Conservation (phyloP, 2,797 vertebrate species). For the Rhabdophis nuchalis region DNA sequence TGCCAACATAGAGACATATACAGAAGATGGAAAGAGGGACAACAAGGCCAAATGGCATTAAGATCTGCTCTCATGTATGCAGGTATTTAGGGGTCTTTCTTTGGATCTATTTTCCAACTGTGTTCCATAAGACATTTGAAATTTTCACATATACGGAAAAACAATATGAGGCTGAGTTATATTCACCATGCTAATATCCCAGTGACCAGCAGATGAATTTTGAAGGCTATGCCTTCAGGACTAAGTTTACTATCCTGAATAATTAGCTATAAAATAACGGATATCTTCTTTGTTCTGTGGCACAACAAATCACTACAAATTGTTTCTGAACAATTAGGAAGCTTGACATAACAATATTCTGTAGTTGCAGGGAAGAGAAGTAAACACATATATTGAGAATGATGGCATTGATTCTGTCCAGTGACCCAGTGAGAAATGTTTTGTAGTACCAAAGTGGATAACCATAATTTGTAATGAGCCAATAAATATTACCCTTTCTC, state of each 20-base stretch:
- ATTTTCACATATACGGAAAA: not conserved
- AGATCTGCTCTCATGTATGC: not conserved
- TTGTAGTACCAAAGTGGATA: slow-evolving; percentile 2
- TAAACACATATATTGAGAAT: slow-evolving; percentile 11
- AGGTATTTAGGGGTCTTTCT: not conserved
- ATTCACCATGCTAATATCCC: not conserved
- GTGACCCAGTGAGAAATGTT: not conserved
- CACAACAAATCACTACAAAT: slow-evolving; percentile 8
- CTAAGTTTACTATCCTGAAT: not conserved
- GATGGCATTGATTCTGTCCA: slow-evolving; percentile 4
- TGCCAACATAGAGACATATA: not conserved
- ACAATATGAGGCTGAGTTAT: not conserved
- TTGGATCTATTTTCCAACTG: not conserved
- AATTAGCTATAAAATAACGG: not conserved
- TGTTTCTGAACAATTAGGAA: slow-evolving; percentile 5
- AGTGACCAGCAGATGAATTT: not conserved
- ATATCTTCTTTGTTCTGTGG: not conserved
- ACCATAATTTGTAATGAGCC: not conserved
- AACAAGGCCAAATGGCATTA: not conserved
- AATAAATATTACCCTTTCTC: not conserved
- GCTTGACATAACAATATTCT: not conserved
- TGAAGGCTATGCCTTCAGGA: not conserved
- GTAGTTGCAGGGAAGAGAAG: not conserved
- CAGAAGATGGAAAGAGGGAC: not conserved
- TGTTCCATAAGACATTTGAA: not conserved